These are phyloP conservation scores for Sebastes hopkinsi DNA, from an alignment of 2,797 vertebrate species.

Conservation along the genomic window DNA sequence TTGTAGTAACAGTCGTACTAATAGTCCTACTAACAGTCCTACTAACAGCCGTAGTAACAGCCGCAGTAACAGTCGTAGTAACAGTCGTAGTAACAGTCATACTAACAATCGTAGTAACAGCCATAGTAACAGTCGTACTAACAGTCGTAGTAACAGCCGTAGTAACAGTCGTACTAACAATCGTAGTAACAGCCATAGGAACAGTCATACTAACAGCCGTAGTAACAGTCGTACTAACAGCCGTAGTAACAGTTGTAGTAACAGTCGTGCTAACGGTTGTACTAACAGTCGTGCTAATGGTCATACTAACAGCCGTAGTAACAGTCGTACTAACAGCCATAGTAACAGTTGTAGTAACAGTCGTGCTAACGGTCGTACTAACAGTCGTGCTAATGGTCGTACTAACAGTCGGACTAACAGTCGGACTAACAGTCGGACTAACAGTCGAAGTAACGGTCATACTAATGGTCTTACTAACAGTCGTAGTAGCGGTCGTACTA, in stretches of 20 bases:
- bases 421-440: fast-evolving
- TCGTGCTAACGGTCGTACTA: fast-evolving
- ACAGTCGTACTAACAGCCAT: fast-evolving
- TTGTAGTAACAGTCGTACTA: fast-evolving
- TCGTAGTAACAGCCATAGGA: fast-evolving
- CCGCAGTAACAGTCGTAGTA: fast-evolving
- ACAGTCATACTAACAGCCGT: fast-evolving
- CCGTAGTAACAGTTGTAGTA: fast-evolving
- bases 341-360: fast-evolving
- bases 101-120: fast-evolving
- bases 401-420: fast-evolving
- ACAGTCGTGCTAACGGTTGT: fast-evolving
- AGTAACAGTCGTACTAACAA: fast-evolving
- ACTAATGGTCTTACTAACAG: too few relatives aligned
- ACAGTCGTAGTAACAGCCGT: fast-evolving
- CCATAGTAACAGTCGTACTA: fast-evolving
- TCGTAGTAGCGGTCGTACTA: too few relatives aligned
- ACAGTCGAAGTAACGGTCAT: fast-evolving
- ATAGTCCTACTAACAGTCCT: too few relatives aligned
- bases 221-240: fast-evolving
- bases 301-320: fast-evolving
- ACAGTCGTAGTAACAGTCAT: fast-evolving
- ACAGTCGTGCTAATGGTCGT: fast-evolving
- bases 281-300: fast-evolving
- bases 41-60: too few relatives aligned